Evolutionary conservation across 2,113 vertebrate species (phyloP), one percentile per base, ranked within the genome.

Genomic region (Sterrhoptilus dennistouni): DNA sequence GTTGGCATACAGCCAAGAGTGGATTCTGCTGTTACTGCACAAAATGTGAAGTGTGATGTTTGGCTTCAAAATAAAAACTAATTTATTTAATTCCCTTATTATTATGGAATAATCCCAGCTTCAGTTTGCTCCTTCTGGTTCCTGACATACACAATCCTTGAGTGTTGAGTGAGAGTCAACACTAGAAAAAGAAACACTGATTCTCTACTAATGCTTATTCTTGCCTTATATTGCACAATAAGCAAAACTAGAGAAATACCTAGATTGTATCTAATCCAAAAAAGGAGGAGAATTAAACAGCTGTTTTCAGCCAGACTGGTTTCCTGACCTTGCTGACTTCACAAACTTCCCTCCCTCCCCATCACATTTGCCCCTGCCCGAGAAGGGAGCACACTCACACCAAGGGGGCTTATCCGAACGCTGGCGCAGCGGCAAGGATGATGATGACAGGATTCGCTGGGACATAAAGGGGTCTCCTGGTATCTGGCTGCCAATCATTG

Each of bases 381-480:
- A 82, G 76, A 52, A 92, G 64, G 70, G 40, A 83, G 63, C 50
- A 70, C 96, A 99, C 99, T 99, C 98, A 99, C 99, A 99, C 99
- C 99, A 99, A 3, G 99, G 99, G 36, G 99, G 99, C 42, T 98
- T 99, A 93, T 99, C 99, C 3, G 98, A 98, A 33, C 98, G 98
- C 90, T 98, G 98, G 38, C 97, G 98, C 90, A 99, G 56, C 0
- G 98, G 98, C 87, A 98, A 52, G 28, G 98, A 97, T 6, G 99
- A 98, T 1, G 99, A 98, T 1, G 99, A 98, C 64, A 99, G 98
- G 89, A 98, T 98, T 60, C 97, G 98, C 95, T 99, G 99, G 22
- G 98, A 99, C 91, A 99, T 98, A 93, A 98, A 99, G 7, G 98
- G 95, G 89, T 98, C 98, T 80, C 98, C 98, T 12, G 98, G 97